These are phyloP conservation scores for Clytia hemisphaerica DNA, from an alignment of 30 jellyfish, hydroid and myxozoan genomes.

Conservation along the genomic window DNA sequence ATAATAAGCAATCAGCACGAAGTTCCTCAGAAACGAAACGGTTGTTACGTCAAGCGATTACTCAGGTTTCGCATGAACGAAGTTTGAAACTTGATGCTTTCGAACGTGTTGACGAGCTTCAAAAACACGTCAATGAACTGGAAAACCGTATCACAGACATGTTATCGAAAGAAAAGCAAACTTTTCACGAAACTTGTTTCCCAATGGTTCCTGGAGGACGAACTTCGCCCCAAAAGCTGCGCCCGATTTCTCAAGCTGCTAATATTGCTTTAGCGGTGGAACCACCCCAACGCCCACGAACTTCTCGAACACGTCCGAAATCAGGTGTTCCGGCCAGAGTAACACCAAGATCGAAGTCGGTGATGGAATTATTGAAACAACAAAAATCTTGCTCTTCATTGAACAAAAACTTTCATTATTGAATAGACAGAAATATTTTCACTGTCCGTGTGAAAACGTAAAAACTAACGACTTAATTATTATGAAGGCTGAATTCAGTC, in stretches of 20 bases:
- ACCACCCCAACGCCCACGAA: too few relatives aligned
- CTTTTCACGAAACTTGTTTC: slow-evolving; percentile 63
- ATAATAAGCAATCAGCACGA: neutral
- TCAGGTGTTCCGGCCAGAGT: too few relatives aligned
- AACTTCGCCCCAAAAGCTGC: slow-evolving; percentile 47
- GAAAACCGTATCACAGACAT: neutral
- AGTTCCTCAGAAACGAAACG: neutral
- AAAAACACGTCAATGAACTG: slow-evolving; percentile 38
- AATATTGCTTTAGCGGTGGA: too few relatives aligned
- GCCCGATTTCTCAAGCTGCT: slow-evolving; percentile 1
- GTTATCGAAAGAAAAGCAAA: slow-evolving; percentile 3
- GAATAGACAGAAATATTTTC: too few relatives aligned
- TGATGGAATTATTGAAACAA: too few relatives aligned
- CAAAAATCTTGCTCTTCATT: too few relatives aligned
- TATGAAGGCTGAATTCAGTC: too few relatives aligned
- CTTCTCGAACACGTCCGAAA: too few relatives aligned
- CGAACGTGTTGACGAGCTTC: slow-evolving; percentile 65
- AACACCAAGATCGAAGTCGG: too few relatives aligned
- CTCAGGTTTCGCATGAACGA: slow-evolving; percentile 56
- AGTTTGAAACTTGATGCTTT: slow-evolving; percentile 64
- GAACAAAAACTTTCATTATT: too few relatives aligned
- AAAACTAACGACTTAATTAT: too few relatives aligned
- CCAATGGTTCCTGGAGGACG: slow-evolving; percentile 82
- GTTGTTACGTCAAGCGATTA: slow-evolving; percentile 34
- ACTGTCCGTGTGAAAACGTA: too few relatives aligned